Base-by-base conservation (phyloP, 2,888 invertebrate species). In the Pyrgus malvae region DNA sequence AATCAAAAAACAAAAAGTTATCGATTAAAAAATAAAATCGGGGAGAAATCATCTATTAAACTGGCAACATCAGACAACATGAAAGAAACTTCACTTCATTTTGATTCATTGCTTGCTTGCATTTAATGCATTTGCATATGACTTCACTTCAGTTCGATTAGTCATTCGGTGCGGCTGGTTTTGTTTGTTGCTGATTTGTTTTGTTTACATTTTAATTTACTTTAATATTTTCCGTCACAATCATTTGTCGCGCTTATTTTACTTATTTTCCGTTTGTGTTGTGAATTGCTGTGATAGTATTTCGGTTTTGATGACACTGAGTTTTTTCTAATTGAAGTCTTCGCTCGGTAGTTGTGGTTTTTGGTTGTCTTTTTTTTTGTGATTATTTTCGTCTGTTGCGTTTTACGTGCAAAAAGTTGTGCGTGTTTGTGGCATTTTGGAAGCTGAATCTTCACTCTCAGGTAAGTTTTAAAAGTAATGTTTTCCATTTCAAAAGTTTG, bases 201-300 rank as follows among this genome's bases (percentile, higher is more conserved):
- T 65, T 69, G 68, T 67, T 69, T 69, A 67, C 64, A 57, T 66
- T 68, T 60, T 62, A 60, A 61, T 61, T 61, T 57, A 45, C 48
- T 48, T 25, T 58, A 65, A 61, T 63, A 69, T 65, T 61, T 66
- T 68, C 68, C 60, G 40, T 62, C 38, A 45, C 54, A 58, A 31
- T 38, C 29, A 38, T 53, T 37, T 37, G 14, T 38, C 12, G 11
- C 6, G 9, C 25, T 35, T 29, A 58, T 45, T 51, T 58, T 55
- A 64, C 38, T 48, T 62, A 60, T 59, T 59, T 59, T 35, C 40
- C 23, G 33, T 41, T 54, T 65, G 71, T 70, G 68, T 76, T 76
- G 74, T 80, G 80, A 61, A 61, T 57, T 48, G 53, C 68, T 75
- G 78, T 81, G 80, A 73, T 75, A 74, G 62, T 62, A 60, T 68